phyloP scores from a whole-genome alignment of 1,140 invertebrate species.

The Anoplophora glabripennis region DNA sequence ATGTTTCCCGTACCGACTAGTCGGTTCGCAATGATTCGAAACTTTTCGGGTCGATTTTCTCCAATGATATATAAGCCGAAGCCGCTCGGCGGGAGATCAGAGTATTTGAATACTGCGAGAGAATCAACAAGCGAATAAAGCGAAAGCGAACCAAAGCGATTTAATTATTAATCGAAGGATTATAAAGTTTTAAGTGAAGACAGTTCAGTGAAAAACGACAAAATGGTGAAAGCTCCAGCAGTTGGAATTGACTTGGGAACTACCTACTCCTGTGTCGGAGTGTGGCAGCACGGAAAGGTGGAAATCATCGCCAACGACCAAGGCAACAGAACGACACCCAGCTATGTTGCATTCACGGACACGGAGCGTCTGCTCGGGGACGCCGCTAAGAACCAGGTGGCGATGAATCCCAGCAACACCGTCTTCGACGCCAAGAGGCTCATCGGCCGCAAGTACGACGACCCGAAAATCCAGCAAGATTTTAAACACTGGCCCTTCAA shows the following conservation, averaged over 20 bases:
- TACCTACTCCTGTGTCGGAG: conserved; percentile 78
- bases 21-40: conserved; percentile 19
- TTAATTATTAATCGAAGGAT: no score
- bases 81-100: conserved; percentile 14
- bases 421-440: conserved; percentile 64
- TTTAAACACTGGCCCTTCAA: conserved; percentile 54
- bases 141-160: conserved; percentile 15
- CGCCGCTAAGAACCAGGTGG: conserved; percentile 57
- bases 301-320: conserved; percentile 95
- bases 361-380: conserved; percentile 70
- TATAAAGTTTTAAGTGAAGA: conserved; percentile 6
- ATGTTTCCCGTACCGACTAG: neutral
- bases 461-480: conserved; percentile 53
- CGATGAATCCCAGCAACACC: conserved; percentile 84
- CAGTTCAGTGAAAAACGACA: conserved; percentile 3
- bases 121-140: conserved; percentile 11
- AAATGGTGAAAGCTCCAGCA: conserved; percentile 48
- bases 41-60: conserved; percentile 8
- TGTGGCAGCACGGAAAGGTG: conserved; percentile 83
- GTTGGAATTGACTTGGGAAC: conserved; percentile 77
- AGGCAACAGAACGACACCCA: conserved; percentile 88
- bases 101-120: neutral
- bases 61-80: conserved; percentile 17
- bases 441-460: conserved; percentile 53
- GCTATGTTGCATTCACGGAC: conserved; percentile 85